phyloP scores from a whole-genome alignment of 1,140 invertebrate species.

The Lamellibrachia luymesi region DNA sequence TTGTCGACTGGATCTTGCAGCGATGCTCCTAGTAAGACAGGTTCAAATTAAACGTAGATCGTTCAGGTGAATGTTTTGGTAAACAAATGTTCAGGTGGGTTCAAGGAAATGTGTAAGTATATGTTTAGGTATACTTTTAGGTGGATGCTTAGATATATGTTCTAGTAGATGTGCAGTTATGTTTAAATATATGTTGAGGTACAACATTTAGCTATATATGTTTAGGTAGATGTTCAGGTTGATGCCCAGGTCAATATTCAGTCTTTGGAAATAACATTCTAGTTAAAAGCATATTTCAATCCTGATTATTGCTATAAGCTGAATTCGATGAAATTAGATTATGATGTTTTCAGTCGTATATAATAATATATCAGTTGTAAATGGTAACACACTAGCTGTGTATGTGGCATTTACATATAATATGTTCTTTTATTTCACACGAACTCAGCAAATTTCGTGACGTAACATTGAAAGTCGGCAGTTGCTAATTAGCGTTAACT shows the following conservation, averaged over 20 bases:
- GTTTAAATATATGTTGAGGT: neutral
- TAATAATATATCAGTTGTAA: too few species aligned
- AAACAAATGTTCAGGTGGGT: neutral
- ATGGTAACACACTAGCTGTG: too few species aligned
- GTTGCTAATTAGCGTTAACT: too few species aligned
- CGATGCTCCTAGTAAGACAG: neutral
- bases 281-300: too few species aligned
- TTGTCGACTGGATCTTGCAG: neutral
- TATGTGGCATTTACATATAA: too few species aligned
- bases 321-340: too few species aligned
- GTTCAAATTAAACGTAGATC: neutral
- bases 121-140: neutral
- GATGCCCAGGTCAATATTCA: neutral
- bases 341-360: too few species aligned
- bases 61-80: neutral
- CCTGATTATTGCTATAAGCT: too few species aligned
- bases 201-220: neutral
- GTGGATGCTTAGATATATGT: neutral
- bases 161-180: neutral
- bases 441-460: too few species aligned
- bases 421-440: too few species aligned
- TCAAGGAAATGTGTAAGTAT: neutral
- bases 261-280: too few species aligned
- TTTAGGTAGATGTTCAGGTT: neutral
- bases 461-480: too few species aligned